A percentile compares a stretch with the other conserved stretches of the same genome.
Conservation (phyloP, 2,888 invertebrate species). For the Sarcophaga carnaria region DNA sequence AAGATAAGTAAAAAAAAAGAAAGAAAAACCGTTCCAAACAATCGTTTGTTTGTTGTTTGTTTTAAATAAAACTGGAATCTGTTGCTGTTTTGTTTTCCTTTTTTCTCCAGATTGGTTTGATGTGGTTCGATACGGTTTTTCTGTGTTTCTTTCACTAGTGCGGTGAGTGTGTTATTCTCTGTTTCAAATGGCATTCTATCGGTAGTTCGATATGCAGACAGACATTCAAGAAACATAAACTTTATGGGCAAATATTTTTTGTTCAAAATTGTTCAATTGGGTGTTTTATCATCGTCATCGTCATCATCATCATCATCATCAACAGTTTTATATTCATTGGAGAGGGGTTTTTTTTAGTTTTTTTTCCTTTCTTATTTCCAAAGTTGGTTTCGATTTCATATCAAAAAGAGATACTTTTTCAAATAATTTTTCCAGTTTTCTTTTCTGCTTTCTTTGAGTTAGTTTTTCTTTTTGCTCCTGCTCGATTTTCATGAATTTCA, state of each 20-base stretch:
- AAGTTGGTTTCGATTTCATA: neutral
- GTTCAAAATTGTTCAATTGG: conserved; percentile 62
- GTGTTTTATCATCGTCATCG: conserved; percentile 42
- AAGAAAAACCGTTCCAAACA: conserved; percentile 63
- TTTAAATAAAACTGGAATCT: conserved; percentile 21
- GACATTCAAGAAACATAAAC: conserved; percentile 2
- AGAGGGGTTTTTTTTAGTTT: neutral
- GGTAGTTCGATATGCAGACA: neutral
- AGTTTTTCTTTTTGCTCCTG: too few species aligned
- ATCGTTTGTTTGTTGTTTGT: conserved; percentile 49
- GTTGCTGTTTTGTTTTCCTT: neutral
- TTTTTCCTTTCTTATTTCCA: neutral
- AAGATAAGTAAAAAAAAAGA: neutral
- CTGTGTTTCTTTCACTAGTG: neutral
- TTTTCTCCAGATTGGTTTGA: neutral
- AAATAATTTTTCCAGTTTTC: neutral
- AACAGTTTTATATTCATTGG: neutral
- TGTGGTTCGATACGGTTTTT: neutral
- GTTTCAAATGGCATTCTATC: neutral
- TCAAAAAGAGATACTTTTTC: neutral
- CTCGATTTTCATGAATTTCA: neutral
- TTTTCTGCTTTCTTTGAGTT: too few species aligned
- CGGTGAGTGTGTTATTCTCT: neutral
- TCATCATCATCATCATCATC: neutral
- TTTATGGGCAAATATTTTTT: conserved; percentile 55